Evolutionary conservation across 2,888 invertebrate genomes (phyloP), one percentile per base, ranked within the genome.

Genomic region (Hoplodrina ambigua): DNA sequence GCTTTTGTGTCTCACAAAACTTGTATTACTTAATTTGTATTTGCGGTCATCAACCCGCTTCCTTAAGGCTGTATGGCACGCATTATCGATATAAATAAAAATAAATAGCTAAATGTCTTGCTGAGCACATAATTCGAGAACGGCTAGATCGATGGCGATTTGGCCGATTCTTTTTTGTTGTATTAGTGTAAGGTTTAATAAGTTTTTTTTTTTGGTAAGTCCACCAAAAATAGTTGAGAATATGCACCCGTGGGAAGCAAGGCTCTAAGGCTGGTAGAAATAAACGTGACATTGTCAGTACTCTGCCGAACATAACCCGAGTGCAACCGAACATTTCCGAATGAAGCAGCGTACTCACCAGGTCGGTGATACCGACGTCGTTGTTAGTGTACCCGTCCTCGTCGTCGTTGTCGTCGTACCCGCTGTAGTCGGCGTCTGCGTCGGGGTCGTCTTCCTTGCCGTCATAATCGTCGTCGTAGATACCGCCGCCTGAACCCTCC

Each of bases 381-480:
- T 89, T 86, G 71, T 86, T 87, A 13, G 87, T 84, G 82, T 91
- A 92, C 44, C 92, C 92, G 54, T 94, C 91, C 46, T 93, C 92
- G 44, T 84, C 84, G 25, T 84, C 85, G 17, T 90, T 89, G 65
- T 94, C 93, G 75, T 92, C 93, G 83, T 92, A 92, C 13, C 93
- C 94, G 88, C 93, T 92, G 90, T 93, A 92, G 84, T 94, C 93
- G 25, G 80, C 90, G 64, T 87, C 90, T 1, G 57, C 72, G 60
- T 91, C 93, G 1, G 50, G 78, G 56, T 91, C 93, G 8, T 92
- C 96, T 30, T 96, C 96, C 8, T 94, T 95, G 65, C 84, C 89
- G 77, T 93, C 94, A 58, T 93, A 96, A 19, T 96, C 96, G 11
- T 92, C 93, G 82, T 94, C 94, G 79, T 94, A 95, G 58, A 92